Base-by-base conservation (phyloP, 2,113 vertebrate species). In the Sarotherodon lohbergeri region DNA sequence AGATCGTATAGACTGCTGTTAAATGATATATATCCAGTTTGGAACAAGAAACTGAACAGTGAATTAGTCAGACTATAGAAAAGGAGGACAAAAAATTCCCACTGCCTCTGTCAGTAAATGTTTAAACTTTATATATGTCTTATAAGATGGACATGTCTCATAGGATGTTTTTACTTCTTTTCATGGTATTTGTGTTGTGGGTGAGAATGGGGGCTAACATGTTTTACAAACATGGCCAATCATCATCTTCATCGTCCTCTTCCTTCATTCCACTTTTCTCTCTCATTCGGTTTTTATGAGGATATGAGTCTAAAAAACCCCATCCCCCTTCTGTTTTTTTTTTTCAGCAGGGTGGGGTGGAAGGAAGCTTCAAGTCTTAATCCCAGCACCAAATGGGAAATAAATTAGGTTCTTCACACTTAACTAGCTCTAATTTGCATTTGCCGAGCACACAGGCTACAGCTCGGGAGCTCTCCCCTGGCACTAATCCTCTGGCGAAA, bases 351-450 rank as follows among this genome's bases (percentile, higher is more conserved):
- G 86, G 86, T 87, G 86, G 85, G 93, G 90, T 91, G 93, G 93
- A 85, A 88, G 94, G 94, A 96, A 95, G 95, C 96, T 97, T 96
- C 95, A 97, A 96, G 95, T 97, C 96, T 96, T 97, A 96, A 97
- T 97, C 96, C 96, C 92, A 91, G 95, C 95, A 94, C 95, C 90
- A 97, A 97, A 97, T 97, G 96, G 96, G 96, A 97, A 97, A 97
- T 97, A 97, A 97, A 97, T 97, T 95, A 97, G 96, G 95, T 96
- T 97, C 96, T 97, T 97, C 97, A 97, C 96, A 97, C 96, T 97
- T 97, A 97, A 97, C 96, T 97, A 97, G 96, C 96, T 96, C 96
- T 95, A 89, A 96, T 97, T 96, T 96, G 95, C 96, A 97, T 97
- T 97, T 95, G 91, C 94, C 90, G 48, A 95, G 93, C 92, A 90